Percentiles rank a stretch among this genome's conserved stretches.
These are phyloP conservation scores for Hartigia nigra DNA, from an alignment of 2,888 invertebrate genomes.

Conservation along the genomic window DNA sequence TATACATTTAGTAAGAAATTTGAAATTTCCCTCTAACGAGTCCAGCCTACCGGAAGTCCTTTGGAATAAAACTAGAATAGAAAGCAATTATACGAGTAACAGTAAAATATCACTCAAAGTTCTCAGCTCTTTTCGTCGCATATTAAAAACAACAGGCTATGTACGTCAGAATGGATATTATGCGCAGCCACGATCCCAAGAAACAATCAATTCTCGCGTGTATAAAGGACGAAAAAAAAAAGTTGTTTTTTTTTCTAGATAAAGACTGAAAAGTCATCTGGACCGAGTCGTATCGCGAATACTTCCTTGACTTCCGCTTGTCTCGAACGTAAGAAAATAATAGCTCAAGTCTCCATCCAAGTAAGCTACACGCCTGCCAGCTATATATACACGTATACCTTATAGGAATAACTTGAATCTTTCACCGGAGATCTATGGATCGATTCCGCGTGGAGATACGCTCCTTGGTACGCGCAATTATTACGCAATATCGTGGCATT, in stretches of 20 bases:
- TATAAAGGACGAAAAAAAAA: background rate
- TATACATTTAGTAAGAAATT: background rate
- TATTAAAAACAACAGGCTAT: background rate
- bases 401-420: background rate
- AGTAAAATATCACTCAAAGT: background rate
- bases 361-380: background rate
- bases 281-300: no score
- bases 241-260: background rate
- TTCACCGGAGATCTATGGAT: background rate
- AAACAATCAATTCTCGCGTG: background rate
- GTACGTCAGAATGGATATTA: background rate
- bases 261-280: background rate
- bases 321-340: background rate
- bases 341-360: conserved; percentile 28
- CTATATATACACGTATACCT: background rate
- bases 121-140: background rate
- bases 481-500: conserved; percentile 56
- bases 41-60: background rate
- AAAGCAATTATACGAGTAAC: background rate
- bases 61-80: background rate
- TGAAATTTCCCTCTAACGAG: background rate
- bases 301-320: conserved; percentile 16
- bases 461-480: conserved; percentile 30
- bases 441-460: conserved; percentile 5
- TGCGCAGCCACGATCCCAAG: background rate